These are phyloP conservation scores for Sipha maydis DNA, from an alignment of 2,888 invertebrate genomes.

Conservation along the genomic window DNA sequence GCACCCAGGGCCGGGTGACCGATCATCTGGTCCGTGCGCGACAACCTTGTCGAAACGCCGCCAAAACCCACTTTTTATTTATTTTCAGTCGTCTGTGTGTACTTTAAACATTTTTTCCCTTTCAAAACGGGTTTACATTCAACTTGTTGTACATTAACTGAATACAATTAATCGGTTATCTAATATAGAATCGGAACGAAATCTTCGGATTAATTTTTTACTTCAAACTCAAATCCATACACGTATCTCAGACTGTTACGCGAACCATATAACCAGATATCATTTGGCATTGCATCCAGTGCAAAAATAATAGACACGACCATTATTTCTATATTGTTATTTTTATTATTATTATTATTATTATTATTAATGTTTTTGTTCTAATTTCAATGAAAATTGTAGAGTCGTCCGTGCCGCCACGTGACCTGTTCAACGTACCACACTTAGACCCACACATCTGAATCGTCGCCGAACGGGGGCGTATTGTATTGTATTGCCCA, in stretches of 20 bases:
- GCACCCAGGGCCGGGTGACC: background rate
- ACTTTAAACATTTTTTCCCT: background rate
- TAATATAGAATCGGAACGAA: no score
- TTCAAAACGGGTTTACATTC: background rate
- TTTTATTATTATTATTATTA: background rate
- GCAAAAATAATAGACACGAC: background rate
- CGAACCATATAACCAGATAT: background rate
- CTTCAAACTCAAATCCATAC: background rate
- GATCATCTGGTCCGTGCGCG: background rate
- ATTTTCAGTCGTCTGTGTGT: background rate
- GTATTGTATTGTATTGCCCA: background rate
- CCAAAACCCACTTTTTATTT: background rate
- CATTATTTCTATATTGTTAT: background rate
- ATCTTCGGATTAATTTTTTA: no score
- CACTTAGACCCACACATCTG: background rate
- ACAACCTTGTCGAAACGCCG: background rate
- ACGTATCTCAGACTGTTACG: background rate
- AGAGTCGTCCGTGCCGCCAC: constrained; percentile 1
- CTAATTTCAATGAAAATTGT: background rate
- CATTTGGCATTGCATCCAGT: background rate
- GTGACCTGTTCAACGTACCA: background rate
- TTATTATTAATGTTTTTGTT: background rate
- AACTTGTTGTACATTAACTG: no score
- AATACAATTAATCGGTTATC: no score
- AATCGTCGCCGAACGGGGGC: background rate